Base-by-base conservation (phyloP, 2,888 invertebrate species). In the Drosophila meridionalis region DNA sequence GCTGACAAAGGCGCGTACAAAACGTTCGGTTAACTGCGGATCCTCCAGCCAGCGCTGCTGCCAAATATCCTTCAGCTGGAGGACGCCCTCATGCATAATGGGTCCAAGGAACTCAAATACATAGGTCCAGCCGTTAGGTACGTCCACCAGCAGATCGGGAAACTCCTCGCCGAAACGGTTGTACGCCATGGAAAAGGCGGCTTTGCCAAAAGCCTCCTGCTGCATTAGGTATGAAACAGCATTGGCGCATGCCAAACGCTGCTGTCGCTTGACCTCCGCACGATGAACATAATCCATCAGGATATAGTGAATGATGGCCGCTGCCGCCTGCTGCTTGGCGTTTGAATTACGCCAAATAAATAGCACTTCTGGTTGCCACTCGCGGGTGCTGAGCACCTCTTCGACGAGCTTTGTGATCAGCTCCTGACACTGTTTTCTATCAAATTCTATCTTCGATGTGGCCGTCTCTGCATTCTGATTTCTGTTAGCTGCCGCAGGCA, bases 101-200 rank as follows among this genome's bases (percentile, higher is more conserved):
- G 92, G 92, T 0, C 92, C 92, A 6, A 92, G 57, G 52, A 92
- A 92, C 73, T 92, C 88, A 69, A 92, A 92, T 1, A 92, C 81
- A 62, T 91, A 92, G 0, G 78, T 72, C 91, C 92, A 92, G 4
- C 89, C 91, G 20, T 90, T 90, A 11, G 92, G 92, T 28, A 92
- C 92, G 76, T 92, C 92, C 8, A 91, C 68, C 20, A 92, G 73
- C 28, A 92, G 40, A 40, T 92, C 92, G 3, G 83, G 77, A 47
- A 91, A 85, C 2, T 86, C 89, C 7, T 87, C 82, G 11, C 75
- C 76, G 57, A 92, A 92, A 12, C 82, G 83, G 0, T 60, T 63
- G 52, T 92, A 92, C 0, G 89, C 91, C 52, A 84, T 76, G 0
- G 26, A 70, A 69, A 92, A 92, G 26, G 72, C 66, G 2, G 62